These are phyloP conservation scores for Virgularia gustaviana DNA, from an alignment of 92 coral and sea anemone species.

Conservation along the genomic window DNA sequence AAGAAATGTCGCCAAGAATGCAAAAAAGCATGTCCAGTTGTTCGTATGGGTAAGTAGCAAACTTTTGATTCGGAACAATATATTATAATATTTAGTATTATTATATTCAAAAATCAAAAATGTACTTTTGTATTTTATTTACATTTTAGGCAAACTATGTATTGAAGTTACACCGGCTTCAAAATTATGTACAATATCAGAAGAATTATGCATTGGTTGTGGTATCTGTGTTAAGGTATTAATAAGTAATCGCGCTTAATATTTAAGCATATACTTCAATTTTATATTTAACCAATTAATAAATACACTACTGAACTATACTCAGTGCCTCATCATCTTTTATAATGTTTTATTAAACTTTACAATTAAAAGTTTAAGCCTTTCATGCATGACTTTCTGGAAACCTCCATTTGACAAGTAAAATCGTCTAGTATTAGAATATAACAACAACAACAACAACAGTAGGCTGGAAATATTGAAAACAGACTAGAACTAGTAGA, in stretches of 20 bases:
- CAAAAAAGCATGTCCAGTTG: slow-evolving; percentile 91
- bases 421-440: no score
- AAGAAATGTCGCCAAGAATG: slow-evolving; percentile 90
- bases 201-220: slow-evolving; percentile 91
- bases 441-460: no score
- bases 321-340: neutral
- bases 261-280: neutral
- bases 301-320: no score
- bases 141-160: slow-evolving; percentile 80
- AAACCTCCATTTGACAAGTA: no score
- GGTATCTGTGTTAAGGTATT: slow-evolving; percentile 95
- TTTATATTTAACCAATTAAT: neutral
- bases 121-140: slow-evolving; percentile 1
- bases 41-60: slow-evolving; percentile 78
- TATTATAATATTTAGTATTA: slow-evolving; percentile 23
- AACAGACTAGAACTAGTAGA: no score
- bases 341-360: no score
- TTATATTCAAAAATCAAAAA: neutral
- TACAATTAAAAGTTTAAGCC: no score
- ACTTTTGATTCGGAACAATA: neutral
- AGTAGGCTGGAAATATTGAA: no score
- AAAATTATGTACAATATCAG: slow-evolving; percentile 80
- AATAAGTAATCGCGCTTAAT: neutral
- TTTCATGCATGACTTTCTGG: no score
- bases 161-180: slow-evolving; percentile 67